Base-by-base conservation (phyloP, 2,888 invertebrate genomes). In the Neria commutata region DNA sequence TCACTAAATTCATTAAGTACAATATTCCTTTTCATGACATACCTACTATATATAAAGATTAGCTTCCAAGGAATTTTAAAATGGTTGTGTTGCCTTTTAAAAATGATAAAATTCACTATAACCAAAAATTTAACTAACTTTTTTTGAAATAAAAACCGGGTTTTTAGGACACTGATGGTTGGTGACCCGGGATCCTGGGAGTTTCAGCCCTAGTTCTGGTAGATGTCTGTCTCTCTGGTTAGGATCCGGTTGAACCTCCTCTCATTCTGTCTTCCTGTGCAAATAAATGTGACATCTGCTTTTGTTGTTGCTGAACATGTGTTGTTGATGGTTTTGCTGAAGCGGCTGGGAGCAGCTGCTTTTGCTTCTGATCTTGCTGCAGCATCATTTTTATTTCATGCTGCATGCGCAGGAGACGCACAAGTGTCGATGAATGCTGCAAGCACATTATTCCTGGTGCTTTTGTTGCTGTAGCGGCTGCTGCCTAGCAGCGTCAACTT, bases 311-410 rank as follows among this genome's bases (percentile, higher is more conserved):
- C 6, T 14, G 50, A 26, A 19, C 49, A 49, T 17, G 14, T 52
- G 52, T 29, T 60, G 56, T 53, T 58, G 55, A 23, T 53, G 42
- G 53, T 2, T 42, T 21, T 46, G 49, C 40, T 57, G 58, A 57
- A 54, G 16, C 56, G 46, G 46, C 34, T 47, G 34, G 25, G n/a
- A 37, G n/a, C 61, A 66, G 56, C 64, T 60, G 65, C 56, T 47
- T 16, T n/a, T 46, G 46, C 46, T 23, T 24, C n/a, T 46, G 21
- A 24, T 51, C 37, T 37, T 51, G 23, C 51, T 23, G 56, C 17
- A 42, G 53, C 48, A 42, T 45, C 48, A 53, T 58, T 58, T 48
- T 58, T 48, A 54, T 58, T 48, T 58, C 40, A 54, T 42, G 29
- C 29, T 29, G 6, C 29, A 29, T 29, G 29, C 11, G 29, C 29